Conservation (phyloP, 2,888 invertebrate species). For the Tetranychus piercei region DNA sequence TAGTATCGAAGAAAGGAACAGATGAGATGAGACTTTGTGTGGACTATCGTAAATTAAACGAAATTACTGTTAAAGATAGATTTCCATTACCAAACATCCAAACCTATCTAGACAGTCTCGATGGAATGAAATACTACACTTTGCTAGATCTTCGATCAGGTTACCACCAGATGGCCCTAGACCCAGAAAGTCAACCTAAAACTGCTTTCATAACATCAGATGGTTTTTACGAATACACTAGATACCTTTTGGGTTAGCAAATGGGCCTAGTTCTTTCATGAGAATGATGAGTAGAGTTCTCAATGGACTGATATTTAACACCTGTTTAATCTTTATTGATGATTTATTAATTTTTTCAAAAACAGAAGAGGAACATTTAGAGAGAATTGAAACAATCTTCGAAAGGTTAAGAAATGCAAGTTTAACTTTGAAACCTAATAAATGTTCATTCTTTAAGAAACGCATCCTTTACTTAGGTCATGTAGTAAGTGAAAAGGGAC, state of each 20-base stretch:
- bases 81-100: constrained; percentile 27
- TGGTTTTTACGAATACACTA: constrained; percentile 24
- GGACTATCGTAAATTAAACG: constrained; percentile 10
- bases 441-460: too few species aligned
- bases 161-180: constrained; percentile 27
- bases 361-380: constrained; percentile 23
- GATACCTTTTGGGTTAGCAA: constrained; percentile 27
- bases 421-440: constrained; percentile 26
- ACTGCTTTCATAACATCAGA: constrained; percentile 26
- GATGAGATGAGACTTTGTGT: not conserved
- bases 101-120: constrained; percentile 24
- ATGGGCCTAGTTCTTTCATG: too few species aligned
- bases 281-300: constrained; percentile 25
- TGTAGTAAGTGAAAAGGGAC: constrained; percentile 20
- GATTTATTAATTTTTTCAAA: constrained; percentile 25
- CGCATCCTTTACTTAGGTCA: constrained; percentile 27
- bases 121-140: constrained; percentile 23
- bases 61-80: constrained; percentile 21
- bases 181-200: constrained; percentile 23
- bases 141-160: constrained; percentile 25
- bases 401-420: constrained; percentile 22
- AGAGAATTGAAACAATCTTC: constrained; percentile 24
- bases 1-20: not conserved
- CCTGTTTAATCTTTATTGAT: constrained; percentile 25
- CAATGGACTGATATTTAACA: constrained; percentile 23